Evolutionary conservation across 2,113 vertebrate species (phyloP).

Genomic region (Anoura caudifer): DNA sequence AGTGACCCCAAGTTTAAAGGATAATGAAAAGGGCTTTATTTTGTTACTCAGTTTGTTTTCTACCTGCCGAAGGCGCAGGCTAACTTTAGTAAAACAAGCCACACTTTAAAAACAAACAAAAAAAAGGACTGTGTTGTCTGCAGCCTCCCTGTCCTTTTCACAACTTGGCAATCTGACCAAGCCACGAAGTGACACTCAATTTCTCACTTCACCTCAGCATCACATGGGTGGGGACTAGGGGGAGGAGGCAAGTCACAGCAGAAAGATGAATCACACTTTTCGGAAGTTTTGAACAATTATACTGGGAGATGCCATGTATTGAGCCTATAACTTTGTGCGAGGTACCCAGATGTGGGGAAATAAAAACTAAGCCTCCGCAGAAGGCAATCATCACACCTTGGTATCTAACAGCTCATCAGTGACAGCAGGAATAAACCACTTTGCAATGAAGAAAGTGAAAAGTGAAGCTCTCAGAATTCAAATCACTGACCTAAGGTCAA

Average conservation of each 20-base stretch:
- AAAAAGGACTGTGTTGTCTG: background rate
- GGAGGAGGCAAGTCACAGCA: background rate
- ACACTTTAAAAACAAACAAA: background rate
- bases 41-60: background rate
- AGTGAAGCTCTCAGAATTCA: background rate
- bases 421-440: background rate
- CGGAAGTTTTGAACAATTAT: background rate
- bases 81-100: background rate
- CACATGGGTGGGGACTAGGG: background rate
- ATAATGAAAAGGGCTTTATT: background rate
- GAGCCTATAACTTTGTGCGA: background rate
- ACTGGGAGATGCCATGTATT: background rate
- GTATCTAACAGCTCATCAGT: background rate
- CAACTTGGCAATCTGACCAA: background rate
- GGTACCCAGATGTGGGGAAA: background rate
- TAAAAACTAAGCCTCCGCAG: background rate
- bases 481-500: background rate
- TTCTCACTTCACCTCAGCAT: constrained; percentile 16
- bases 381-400: background rate
- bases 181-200: background rate
- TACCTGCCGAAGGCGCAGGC: background rate
- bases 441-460: background rate
- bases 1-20: background rate
- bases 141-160: background rate
- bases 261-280: background rate